Evolutionary conservation across 2,888 invertebrate species (phyloP).

Genomic region (Phaedon cochleariae): DNA sequence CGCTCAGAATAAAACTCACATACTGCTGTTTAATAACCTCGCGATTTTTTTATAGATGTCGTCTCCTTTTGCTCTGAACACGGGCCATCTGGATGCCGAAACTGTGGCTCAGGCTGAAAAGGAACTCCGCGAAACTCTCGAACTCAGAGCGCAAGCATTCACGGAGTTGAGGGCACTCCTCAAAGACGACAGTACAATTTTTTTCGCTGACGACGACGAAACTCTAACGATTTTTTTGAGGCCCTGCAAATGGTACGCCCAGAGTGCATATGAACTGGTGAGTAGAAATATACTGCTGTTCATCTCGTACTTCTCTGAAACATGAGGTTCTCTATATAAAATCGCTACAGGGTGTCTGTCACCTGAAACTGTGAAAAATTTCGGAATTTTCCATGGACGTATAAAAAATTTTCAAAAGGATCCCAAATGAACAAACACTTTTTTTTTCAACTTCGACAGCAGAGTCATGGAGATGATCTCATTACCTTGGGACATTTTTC

Average conservation of each 20-base stretch:
- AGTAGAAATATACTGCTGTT: constrained; percentile 62
- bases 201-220: constrained; percentile 77
- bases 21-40: neutral
- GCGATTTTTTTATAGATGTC: constrained; percentile 28
- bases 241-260: constrained; percentile 84
- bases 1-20: no score
- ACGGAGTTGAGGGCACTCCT: constrained; percentile 70
- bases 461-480: no score
- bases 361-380: no score
- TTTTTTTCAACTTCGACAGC: no score
- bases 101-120: constrained; percentile 68
- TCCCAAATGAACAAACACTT: no score
- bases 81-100: constrained; percentile 68
- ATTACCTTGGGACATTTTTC: no score
- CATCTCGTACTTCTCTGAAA: no score
- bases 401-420: no score
- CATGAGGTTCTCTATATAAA: no score
- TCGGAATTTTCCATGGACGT: no score
- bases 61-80: constrained; percentile 66
- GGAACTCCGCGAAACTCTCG: constrained; percentile 78
- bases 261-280: constrained; percentile 81
- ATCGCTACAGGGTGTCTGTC: no score
- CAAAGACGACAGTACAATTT: constrained; percentile 71
- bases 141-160: constrained; percentile 69
- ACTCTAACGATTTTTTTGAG: constrained; percentile 80